phyloP scores from a whole-genome alignment of 2,797 vertebrate genomes.

The Stomatorhinus walkeri region DNA sequence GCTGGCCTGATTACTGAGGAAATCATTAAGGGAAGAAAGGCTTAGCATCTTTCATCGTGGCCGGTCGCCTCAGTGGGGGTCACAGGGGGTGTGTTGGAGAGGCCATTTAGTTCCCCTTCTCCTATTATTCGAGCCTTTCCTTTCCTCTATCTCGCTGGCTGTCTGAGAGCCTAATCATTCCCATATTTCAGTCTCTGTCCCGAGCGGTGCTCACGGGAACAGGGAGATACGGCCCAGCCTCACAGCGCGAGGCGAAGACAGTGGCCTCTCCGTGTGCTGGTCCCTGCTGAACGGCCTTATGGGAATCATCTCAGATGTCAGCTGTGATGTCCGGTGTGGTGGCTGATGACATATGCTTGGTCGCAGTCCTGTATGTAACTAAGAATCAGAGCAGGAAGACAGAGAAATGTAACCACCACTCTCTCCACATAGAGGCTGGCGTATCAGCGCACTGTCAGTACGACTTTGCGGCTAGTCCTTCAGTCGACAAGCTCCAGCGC shows the following conservation, averaged over 20 bases:
- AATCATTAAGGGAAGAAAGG: conserved; percentile 82
- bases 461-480: conserved; percentile 53
- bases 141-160: conserved; percentile 66
- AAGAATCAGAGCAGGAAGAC: conserved; percentile 45
- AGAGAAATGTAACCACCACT: conserved; percentile 49
- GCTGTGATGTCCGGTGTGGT: conserved; percentile 54
- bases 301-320: conserved; percentile 63
- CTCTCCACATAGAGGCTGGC: conserved; percentile 40
- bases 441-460: conserved; percentile 46
- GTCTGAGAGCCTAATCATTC: conserved; percentile 64
- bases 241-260: neutral
- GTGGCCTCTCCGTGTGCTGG: neutral
- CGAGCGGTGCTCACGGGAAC: neutral
- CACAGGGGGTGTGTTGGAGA: conserved; percentile 73
- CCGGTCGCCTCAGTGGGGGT: conserved; percentile 70
- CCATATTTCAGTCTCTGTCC: conserved; percentile 59
- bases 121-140: conserved; percentile 70
- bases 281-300: conserved; percentile 47
- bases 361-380: conserved; percentile 47
- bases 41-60: conserved; percentile 78
- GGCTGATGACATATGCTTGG: conserved; percentile 63
- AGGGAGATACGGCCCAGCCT: neutral
- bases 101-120: conserved; percentile 73
- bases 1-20: conserved; percentile 79
- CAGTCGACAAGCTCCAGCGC: conserved; percentile 58